These are phyloP conservation scores for Sycobia sp. DNA, from an alignment of 1,140 invertebrate genomes.

Conservation along the genomic window DNA sequence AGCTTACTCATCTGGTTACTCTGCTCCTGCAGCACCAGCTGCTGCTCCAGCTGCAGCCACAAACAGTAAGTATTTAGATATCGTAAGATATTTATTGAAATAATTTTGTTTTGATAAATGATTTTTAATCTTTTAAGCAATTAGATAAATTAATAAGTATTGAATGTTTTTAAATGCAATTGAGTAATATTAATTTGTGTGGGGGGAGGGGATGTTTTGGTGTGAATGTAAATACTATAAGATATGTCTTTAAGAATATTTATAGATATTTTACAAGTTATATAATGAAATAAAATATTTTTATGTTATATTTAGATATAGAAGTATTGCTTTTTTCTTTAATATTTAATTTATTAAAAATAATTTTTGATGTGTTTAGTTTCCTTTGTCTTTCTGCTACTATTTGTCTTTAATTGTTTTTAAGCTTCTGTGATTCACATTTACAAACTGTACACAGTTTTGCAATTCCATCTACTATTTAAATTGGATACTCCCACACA, in stretches of 20 bases:
- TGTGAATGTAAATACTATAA: no score
- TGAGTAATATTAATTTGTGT: not conserved
- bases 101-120: conserved; percentile 2
- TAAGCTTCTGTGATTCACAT: conserved; percentile 4
- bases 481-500: not conserved
- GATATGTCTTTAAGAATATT: no score
- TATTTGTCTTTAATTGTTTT: conserved; percentile 6
- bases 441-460: not conserved
- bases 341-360: not conserved
- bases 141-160: not conserved
- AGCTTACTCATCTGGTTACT: conserved; percentile 59
- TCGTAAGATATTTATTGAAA: no score
- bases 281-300: not conserved
- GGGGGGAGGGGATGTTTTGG: no score
- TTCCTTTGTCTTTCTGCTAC: conserved; percentile 1
- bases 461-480: conserved; percentile 3
- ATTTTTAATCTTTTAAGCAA: not conserved
- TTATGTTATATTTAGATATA: no score
- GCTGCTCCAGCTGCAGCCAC: conserved; percentile 61
- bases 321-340: no score
- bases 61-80: conserved; percentile 54
- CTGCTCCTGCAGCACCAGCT: conserved; percentile 66
- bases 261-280: not conserved
- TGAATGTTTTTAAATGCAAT: not conserved
- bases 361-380: conserved; percentile 1